Percentiles rank a stretch among this genome's conserved stretches.
Evolutionary conservation across 1,140 invertebrate species (phyloP).

Genomic region (Mylabris phalerata): DNA sequence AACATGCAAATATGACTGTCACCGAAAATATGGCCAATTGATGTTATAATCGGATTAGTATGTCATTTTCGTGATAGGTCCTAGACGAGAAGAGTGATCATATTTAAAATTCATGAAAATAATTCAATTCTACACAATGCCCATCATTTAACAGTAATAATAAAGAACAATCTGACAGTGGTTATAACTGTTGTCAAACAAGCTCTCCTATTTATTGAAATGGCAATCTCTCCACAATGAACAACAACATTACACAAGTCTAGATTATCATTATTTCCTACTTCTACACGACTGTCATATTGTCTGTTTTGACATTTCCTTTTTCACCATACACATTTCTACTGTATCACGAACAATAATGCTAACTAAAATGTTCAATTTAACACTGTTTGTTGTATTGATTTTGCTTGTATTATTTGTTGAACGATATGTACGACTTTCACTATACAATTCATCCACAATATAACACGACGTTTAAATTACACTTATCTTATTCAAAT

Average conservation of each 20-base stretch:
- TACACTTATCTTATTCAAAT: too few species aligned
- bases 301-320: conserved; percentile 33
- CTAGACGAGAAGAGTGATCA: not conserved
- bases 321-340: conserved; percentile 47
- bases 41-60: conserved; percentile 4
- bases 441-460: too few species aligned
- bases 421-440: too few species aligned
- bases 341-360: conserved; percentile 65
- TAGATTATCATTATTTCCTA: conserved; percentile 42
- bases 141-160: conserved; percentile 50
- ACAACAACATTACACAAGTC: conserved; percentile 42
- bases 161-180: conserved; percentile 59
- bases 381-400: not conserved
- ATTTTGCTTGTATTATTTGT: not conserved
- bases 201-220: conserved; percentile 57
- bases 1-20: conserved; percentile 24
- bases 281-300: conserved; percentile 29
- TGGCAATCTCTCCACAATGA: conserved; percentile 58
- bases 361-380: conserved; percentile 48
- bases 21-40: conserved; percentile 14
- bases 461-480: too few species aligned
- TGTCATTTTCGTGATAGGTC: conserved; percentile 8
- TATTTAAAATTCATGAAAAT: too few species aligned
- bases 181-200: conserved; percentile 59
- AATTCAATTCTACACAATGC: conserved; percentile 16